Conservation (phyloP, 2,888 invertebrate species). For the Cataglyphis livida region DNA sequence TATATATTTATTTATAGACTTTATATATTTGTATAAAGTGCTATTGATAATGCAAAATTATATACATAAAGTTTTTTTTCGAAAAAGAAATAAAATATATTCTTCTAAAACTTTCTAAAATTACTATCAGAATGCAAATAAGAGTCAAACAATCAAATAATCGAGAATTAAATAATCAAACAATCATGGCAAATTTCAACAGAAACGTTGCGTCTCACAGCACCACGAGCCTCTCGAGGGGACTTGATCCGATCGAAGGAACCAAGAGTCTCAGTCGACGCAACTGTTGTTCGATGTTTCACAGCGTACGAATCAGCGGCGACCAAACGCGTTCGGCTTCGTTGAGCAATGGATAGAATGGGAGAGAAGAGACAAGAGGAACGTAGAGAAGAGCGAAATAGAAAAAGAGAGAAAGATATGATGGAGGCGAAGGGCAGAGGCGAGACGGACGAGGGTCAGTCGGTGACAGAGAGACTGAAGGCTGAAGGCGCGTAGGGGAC, state of each 20-base stretch:
- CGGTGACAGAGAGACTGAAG: conserved; percentile 52
- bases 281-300: conserved; percentile 28
- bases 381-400: not conserved
- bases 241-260: conserved; percentile 6
- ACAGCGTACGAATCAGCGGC: conserved; percentile 39
- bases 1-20: not conserved
- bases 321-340: conserved; percentile 45
- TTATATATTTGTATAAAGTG: not conserved
- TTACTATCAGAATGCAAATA: not conserved
- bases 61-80: not conserved
- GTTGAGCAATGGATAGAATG: conserved; percentile 20
- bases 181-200: not conserved
- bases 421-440: conserved; percentile 32
- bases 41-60: no score
- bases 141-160: not conserved
- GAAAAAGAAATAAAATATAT: not conserved
- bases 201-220: not conserved
- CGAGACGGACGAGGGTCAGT: conserved; percentile 58
- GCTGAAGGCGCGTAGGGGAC: conserved; percentile 29
- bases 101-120: not conserved
- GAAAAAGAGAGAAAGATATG: conserved; percentile 23
- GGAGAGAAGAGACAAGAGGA: conserved; percentile 16
- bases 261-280: conserved; percentile 27
- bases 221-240: not conserved
- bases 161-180: not conserved